Percentiles rank a stretch among this genome's conserved stretches.
Evolutionary conservation across 2,113 vertebrate species (phyloP).

Genomic region (Vulpes ferrilata): DNA sequence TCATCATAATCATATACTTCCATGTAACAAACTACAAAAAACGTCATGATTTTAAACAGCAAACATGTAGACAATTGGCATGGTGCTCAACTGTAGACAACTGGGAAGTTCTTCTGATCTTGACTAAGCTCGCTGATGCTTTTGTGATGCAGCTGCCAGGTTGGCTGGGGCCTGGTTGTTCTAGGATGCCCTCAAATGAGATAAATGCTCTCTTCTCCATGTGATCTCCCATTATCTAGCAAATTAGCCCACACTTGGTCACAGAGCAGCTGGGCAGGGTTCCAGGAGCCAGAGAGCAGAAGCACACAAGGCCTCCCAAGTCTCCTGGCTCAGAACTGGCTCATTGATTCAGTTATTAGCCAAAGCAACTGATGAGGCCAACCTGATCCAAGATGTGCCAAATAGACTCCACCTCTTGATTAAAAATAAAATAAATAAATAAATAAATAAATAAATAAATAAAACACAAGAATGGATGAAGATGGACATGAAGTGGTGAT

Average conservation of each 20-base stretch:
- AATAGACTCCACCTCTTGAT: not conserved
- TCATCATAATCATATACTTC: not conserved
- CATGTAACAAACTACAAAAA: not conserved
- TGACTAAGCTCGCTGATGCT: not conserved
- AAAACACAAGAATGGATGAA: not conserved
- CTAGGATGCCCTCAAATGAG: not conserved
- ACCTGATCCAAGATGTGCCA: not conserved
- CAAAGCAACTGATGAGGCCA: not conserved
- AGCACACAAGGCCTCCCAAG: fast-evolving
- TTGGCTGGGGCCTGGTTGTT: not conserved
- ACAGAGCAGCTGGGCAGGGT: not conserved
- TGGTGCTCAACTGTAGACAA: not conserved
- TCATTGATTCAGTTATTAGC: not conserved
- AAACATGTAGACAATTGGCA: not conserved
- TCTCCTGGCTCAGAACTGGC: fast-evolving
- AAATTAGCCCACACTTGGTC: not conserved
- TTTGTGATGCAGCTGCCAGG: not conserved
- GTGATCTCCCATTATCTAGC: not conserved
- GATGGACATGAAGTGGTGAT: too few relatives aligned
- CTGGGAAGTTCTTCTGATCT: not conserved
- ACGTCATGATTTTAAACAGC: not conserved
- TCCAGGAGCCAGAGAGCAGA: not conserved
- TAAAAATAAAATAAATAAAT: not conserved
- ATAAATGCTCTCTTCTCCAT: not conserved
- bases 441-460: too few relatives aligned